Evolutionary conservation across 2,888 invertebrate genomes (phyloP).

Genomic region (Sphaerophoria taeniata): DNA sequence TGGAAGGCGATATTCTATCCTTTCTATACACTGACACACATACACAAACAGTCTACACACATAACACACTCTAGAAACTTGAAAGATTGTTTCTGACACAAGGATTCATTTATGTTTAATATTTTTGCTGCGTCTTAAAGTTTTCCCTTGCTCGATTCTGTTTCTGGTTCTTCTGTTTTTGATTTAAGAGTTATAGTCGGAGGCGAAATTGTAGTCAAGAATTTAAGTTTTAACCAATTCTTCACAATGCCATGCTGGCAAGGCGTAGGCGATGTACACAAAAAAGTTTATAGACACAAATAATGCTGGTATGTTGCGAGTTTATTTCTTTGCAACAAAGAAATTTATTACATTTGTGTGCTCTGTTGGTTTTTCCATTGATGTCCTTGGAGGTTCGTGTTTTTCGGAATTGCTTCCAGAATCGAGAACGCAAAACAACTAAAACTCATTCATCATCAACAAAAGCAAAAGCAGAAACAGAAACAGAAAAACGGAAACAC

Average conservation of each 20-base stretch:
- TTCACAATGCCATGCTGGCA: too few relatives aligned
- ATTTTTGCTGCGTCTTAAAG: constrained; percentile 46
- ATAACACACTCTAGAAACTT: constrained; percentile 43
- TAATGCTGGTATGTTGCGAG: constrained; percentile 14
- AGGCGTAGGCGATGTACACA: too few relatives aligned
- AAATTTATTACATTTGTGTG: constrained; percentile 69
- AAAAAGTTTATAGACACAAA: too few relatives aligned
- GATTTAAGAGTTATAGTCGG: not conserved
- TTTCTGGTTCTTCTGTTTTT: too few relatives aligned
- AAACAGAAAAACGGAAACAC: constrained; percentile 16
- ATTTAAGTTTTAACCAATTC: too few relatives aligned
- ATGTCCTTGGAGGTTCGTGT: constrained; percentile 62
- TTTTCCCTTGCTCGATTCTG: constrained; percentile 7
- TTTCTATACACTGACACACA: constrained; percentile 10
- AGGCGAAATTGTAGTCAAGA: not conserved
- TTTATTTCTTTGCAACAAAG: constrained; percentile 46
- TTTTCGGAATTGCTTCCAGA: constrained; percentile 50
- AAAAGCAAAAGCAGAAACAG: too few relatives aligned
- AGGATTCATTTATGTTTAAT: constrained; percentile 44
- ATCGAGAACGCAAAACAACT: constrained; percentile 65
- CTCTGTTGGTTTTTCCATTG: constrained; percentile 42
- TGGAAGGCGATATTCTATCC: constrained; percentile 28
- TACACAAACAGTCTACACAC: not conserved
- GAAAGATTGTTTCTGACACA: constrained; percentile 64
- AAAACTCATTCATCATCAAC: constrained; percentile 60